Conservation (phyloP, 2,888 invertebrate genomes). For the Cryptocephalus primarius region DNA sequence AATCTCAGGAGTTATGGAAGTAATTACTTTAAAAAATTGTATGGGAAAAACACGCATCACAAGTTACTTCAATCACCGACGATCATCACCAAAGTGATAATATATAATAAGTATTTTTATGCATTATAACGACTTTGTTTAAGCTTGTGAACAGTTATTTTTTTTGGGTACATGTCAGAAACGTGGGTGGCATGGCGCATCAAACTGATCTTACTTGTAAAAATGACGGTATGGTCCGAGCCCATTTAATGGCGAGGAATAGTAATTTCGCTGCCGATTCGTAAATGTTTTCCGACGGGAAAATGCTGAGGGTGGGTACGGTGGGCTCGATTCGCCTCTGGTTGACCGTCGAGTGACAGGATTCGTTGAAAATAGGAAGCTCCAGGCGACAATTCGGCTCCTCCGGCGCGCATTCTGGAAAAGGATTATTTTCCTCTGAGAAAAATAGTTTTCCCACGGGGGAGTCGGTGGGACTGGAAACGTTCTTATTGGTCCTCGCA, state of each 20-base stretch:
- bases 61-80: too few species aligned
- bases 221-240: conserved; percentile 65
- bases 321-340: conserved; percentile 21
- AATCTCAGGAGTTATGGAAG: too few species aligned
- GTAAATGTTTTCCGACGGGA: conserved; percentile 49
- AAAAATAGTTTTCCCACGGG: background rate
- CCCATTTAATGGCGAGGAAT: conserved; percentile 71
- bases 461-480: too few species aligned
- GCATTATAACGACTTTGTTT: too few species aligned
- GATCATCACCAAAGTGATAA: too few species aligned
- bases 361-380: conserved; percentile 26
- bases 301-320: conserved; percentile 38
- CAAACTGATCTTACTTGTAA: conserved; percentile 54
- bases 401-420: conserved; percentile 11
- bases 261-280: conserved; percentile 67
- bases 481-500: background rate
- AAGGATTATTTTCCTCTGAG: background rate
- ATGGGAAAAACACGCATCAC: too few species aligned
- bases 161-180: too few species aligned
- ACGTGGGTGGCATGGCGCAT: too few species aligned
- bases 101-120: too few species aligned
- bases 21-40: too few species aligned
- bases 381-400: conserved; percentile 21
- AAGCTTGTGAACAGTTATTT: too few species aligned
- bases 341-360: conserved; percentile 10